Conservation (phyloP, 2,888 invertebrate species). For the Steromphala cineraria region DNA sequence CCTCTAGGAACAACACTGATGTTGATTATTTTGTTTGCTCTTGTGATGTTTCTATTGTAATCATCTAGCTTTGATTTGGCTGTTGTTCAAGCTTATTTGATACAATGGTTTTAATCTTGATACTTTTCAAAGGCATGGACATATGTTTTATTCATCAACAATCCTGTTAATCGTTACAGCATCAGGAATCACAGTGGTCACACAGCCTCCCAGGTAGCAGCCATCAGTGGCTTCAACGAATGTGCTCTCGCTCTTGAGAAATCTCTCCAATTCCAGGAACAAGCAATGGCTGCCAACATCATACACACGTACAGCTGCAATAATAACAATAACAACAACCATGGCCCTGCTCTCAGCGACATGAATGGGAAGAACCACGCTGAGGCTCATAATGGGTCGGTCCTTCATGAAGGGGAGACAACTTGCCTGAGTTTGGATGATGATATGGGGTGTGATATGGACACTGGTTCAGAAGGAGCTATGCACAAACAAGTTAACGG, state of each 20-base stretch:
- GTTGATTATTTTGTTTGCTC: no score
- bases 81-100: no score
- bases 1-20: no score
- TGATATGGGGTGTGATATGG: slow-evolving; percentile 6
- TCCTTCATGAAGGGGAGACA: no score
- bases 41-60: no score
- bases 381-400: no score
- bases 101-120: no score
- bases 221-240: slow-evolving; percentile 50
- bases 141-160: no score
- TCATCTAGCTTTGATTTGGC: no score
- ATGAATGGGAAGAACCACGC: neutral
- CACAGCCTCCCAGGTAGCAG: slow-evolving; percentile 61
- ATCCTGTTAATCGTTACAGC: slow-evolving; percentile 47
- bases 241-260: slow-evolving; percentile 61
- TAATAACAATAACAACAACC: slow-evolving; percentile 30
- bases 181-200: slow-evolving; percentile 60
- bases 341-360: neutral
- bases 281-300: slow-evolving; percentile 2
- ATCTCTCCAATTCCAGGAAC: slow-evolving; percentile 45
- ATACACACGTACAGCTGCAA: slow-evolving; percentile 9
- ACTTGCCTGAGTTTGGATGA: neutral
- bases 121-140: no score
- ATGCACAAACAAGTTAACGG: neutral
- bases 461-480: neutral